phyloP scores from a whole-genome alignment of 1,140 invertebrate genomes.

The honey bee (Apis mellifera) region DNA sequence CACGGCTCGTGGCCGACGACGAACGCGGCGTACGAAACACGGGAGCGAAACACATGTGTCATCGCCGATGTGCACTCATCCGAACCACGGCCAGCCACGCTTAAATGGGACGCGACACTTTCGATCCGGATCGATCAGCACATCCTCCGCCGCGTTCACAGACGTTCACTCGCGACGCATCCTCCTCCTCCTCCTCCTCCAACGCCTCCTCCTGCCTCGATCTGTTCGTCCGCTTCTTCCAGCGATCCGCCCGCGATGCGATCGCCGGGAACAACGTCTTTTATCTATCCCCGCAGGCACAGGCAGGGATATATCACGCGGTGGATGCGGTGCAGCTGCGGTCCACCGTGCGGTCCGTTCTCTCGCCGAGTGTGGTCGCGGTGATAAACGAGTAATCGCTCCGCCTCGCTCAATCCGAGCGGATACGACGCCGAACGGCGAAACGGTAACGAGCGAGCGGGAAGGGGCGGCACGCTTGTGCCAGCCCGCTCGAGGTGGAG shows the following conservation, averaged over 20 bases:
- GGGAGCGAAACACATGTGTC: slow-evolving; percentile 70
- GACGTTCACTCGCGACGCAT: slow-evolving; percentile 7
- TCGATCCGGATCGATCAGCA: neutral
- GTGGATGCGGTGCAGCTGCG: slow-evolving; percentile 10
- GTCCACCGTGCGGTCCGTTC: slow-evolving; percentile 28
- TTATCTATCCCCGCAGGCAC: neutral
- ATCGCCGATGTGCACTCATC: slow-evolving; percentile 74
- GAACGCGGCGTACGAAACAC: slow-evolving; percentile 40
- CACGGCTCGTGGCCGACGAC: slow-evolving; percentile 34
- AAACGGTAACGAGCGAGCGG: slow-evolving; percentile 47
- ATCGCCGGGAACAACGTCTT: neutral
- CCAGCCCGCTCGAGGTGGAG: neutral
- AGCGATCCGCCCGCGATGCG: neutral
- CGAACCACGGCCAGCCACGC: slow-evolving; percentile 57
- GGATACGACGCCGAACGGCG: slow-evolving; percentile 68
- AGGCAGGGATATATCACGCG: neutral
- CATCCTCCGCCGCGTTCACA: too few species aligned
- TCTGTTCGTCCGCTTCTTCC: too few species aligned
- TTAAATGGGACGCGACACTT: slow-evolving; percentile 51
- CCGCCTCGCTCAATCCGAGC: slow-evolving; percentile 70
- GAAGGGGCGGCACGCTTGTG: slow-evolving; percentile 39
- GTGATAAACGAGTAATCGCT: slow-evolving; percentile 77
- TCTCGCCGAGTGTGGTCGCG: slow-evolving; percentile 58
- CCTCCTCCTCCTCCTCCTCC: neutral
- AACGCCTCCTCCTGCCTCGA: too few species aligned